Conservation (phyloP, 1,140 invertebrate genomes). For the Trypoxylus dichotomus region DNA sequence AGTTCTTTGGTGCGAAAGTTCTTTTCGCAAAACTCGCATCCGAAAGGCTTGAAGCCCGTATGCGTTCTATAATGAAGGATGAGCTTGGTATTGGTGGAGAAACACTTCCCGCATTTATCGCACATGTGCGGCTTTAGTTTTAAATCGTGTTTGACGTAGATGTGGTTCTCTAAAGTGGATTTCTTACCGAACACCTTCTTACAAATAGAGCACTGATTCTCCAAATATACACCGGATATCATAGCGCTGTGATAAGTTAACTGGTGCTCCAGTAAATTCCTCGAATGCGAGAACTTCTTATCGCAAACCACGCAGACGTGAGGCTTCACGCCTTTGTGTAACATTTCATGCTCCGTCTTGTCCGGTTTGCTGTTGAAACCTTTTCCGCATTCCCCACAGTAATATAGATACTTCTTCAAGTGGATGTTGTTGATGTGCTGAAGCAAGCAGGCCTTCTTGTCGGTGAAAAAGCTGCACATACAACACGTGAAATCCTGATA, state of each 20-base stretch:
- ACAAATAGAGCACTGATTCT: conserved; percentile 25
- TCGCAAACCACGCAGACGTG: conserved; percentile 64
- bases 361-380: conserved; percentile 50
- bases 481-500: conserved; percentile 31
- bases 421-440: conserved; percentile 14
- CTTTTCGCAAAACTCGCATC: conserved; percentile 61
- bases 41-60: conserved; percentile 54
- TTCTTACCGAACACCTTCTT: background rate
- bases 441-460: background rate
- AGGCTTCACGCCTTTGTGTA: conserved; percentile 61
- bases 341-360: conserved; percentile 60
- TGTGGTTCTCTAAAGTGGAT: conserved; percentile 15
- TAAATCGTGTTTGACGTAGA: background rate
- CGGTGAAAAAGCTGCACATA: conserved; percentile 8
- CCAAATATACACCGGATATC: background rate
- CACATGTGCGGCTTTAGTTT: conserved; percentile 23
- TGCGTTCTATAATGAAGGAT: conserved; percentile 27
- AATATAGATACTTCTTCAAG: conserved; percentile 19
- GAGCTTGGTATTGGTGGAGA: conserved; percentile 28
- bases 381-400: conserved; percentile 33
- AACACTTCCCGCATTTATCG: conserved; percentile 33
- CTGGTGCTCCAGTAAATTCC: conserved; percentile 54
- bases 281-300: conserved; percentile 56
- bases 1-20: conserved; percentile 57
- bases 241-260: conserved; percentile 9